Base-by-base conservation (phyloP, 2,888 invertebrate genomes). In the Amiota mariae region DNA sequence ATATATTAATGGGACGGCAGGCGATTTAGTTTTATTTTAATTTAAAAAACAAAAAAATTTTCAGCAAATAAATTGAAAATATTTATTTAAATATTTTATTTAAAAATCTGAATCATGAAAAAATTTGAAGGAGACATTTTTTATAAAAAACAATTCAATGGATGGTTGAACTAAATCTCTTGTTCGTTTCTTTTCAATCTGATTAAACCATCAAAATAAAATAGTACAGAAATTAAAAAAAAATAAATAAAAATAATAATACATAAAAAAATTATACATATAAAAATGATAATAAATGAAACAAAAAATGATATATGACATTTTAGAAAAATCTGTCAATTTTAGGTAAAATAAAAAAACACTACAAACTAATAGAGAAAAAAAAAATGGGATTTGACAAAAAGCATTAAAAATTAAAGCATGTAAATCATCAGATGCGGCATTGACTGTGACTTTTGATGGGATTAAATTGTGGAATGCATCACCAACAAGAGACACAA, bases 371-470 rank as follows among this genome's bases (percentile, higher is more conserved):
- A n/a, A n/a, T n/a, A n/a, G n/a, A n/a, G n/a, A 64, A 36, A 6
- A 36, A 36, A 36, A 36, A 15, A 64, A n/a, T 64, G 18, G n/a
- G 12, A 20, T 20, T 15, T 47, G 10, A 15, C 13, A n/a, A n/a
- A 63, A 18, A 18, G 63, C n/a, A 63, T 36, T 12, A 24, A 48
- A 64, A 20, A 36, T 36, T 6, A 36, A 64, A 15, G 13, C n/a
- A 47, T 64, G 59, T 10, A 59, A 63, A 63, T 63, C 63, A 15
- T 63, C 63, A 63, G 6, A 63, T 46, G 63, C 6, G 10, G 63
- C 63, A 63, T 63, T 63, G 46, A 47, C 63, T 63, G 36, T 63
- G 9, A 59, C 15, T 11, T 63, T n/a, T 46, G 59, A 59, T 59
- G 59, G 11, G 59, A 59, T 59, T 59, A 59, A 2, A 6, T 9